Evolutionary conservation across 2,888 invertebrate genomes (phyloP).

Genomic region (Hypomecis atomaria): DNA sequence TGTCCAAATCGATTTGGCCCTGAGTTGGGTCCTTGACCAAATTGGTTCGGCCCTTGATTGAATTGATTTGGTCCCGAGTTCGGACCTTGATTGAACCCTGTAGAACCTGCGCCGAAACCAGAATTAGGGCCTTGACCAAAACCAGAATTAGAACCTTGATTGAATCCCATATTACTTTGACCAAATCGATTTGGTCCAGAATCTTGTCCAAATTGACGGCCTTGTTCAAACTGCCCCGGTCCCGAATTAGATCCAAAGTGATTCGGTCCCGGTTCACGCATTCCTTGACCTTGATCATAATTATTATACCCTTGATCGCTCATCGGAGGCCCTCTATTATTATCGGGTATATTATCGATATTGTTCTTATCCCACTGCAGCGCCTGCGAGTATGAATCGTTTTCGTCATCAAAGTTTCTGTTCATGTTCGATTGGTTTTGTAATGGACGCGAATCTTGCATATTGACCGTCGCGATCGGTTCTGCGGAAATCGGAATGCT

Average conservation of each 20-base stretch:
- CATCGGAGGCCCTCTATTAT: constrained; percentile 29
- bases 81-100: neutral
- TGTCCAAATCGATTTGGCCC: neutral
- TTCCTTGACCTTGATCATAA: constrained; percentile 18
- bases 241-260: constrained; percentile 20
- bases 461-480: constrained; percentile 10
- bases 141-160: constrained; percentile 6
- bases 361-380: constrained; percentile 42
- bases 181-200: constrained; percentile 13
- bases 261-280: constrained; percentile 19
- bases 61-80: constrained; percentile 9
- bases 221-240: constrained; percentile 17
- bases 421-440: constrained; percentile 16
- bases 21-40: constrained; percentile 3
- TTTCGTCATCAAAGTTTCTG: constrained; percentile 28
- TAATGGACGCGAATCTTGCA: constrained; percentile 14
- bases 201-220: constrained; percentile 2
- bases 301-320: constrained; percentile 30
- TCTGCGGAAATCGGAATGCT: constrained; percentile 3
- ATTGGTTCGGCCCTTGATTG: constrained; percentile 6
- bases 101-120: neutral
- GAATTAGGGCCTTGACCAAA: constrained; percentile 15
- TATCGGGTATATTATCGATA: constrained; percentile 32
- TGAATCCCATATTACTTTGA: constrained; percentile 4
- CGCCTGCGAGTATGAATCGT: constrained; percentile 27